Percentiles rank a stretch among this genome's conserved stretches.
phyloP scores from a whole-genome alignment of 30 jellyfish, hydroid and myxozoan genomes.

The Turritopsis dohrnii region DNA sequence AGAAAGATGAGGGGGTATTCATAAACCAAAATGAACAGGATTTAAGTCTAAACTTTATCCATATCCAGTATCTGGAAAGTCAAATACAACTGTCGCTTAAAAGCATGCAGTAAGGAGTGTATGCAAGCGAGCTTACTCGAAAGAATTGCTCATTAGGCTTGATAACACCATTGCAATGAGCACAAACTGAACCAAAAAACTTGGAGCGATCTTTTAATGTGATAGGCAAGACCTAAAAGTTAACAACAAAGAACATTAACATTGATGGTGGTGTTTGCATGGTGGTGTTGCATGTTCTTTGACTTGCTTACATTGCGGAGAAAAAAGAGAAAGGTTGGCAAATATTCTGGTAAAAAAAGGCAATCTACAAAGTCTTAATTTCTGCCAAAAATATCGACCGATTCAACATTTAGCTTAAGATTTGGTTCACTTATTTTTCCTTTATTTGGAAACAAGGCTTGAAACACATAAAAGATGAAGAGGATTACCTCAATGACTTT shows the following conservation, averaged over 20 bases:
- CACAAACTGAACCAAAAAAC: constrained; percentile 40
- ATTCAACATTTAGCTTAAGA: no score
- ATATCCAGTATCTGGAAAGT: no score
- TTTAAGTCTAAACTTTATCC: no score
- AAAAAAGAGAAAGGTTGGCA: no score
- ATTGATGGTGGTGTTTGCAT: no score
- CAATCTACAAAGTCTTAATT: no score
- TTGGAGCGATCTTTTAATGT: constrained; percentile 25
- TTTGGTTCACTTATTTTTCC: no score
- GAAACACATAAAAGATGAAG: background rate
- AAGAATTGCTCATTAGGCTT: constrained; percentile 38
- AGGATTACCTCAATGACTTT: constrained; percentile 29
- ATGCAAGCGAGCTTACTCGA: constrained; percentile 9
- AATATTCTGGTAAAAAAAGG: no score
- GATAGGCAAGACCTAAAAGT: constrained; percentile 3
- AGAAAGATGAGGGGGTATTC: no score
- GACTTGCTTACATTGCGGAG: no score
- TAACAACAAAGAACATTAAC: background rate
- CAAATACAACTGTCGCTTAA: background rate
- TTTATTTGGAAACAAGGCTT: background rate
- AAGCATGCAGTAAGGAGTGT: background rate
- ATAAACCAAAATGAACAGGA: no score
- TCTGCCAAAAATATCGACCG: no score
- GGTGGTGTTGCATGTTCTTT: background rate
- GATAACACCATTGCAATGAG: constrained; percentile 36